Conservation (phyloP, 1,140 invertebrate genomes). For the Ruditapes philippinarum region DNA sequence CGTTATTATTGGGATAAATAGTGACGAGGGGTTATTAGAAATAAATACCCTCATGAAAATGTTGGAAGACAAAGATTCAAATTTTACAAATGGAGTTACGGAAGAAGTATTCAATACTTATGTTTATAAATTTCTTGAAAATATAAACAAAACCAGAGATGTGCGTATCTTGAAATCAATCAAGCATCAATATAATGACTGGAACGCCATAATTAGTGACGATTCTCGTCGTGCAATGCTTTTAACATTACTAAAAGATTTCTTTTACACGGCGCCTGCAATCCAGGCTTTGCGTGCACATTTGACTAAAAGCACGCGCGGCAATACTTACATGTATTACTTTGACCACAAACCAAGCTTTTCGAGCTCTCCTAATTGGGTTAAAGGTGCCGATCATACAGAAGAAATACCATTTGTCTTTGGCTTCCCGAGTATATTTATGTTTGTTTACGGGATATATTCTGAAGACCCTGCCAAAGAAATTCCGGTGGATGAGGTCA, state of each 20-base stretch:
- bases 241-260: neutral
- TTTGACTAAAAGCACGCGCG: too few relatives aligned
- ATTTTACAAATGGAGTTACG: neutral
- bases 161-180: neutral
- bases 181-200: conserved; percentile 18
- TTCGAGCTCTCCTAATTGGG: neutral
- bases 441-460: neutral
- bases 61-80: too few relatives aligned
- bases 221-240: neutral
- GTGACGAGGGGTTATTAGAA: neutral
- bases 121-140: neutral
- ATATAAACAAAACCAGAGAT: neutral
- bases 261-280: neutral
- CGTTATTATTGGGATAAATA: conserved; percentile 8
- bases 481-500: neutral
- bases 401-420: conserved; percentile 25
- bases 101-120: neutral
- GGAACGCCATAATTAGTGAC: neutral
- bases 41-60: neutral
- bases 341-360: conserved; percentile 20
- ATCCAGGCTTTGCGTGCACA: neutral
- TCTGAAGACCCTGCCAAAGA: neutral
- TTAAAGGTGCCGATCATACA: conserved; percentile 12
- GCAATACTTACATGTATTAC: conserved; percentile 15
- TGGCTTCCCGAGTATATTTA: neutral